Percentiles rank a stretch among this genome's conserved stretches.
phyloP scores from a whole-genome alignment of 2,888 invertebrate species.

The Eupeodes latifasciatus region DNA sequence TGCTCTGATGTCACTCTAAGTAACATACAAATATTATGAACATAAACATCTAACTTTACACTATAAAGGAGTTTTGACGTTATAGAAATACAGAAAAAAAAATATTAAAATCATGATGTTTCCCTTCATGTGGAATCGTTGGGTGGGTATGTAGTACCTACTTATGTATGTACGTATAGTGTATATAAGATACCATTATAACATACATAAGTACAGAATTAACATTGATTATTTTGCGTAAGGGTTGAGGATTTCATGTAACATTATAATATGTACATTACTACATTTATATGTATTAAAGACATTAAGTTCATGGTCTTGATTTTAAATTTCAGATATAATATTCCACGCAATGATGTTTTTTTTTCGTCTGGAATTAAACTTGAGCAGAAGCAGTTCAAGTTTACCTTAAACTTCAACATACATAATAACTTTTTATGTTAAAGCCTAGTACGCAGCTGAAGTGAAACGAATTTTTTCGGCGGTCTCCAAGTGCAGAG shows the following conservation, averaged over 20 bases:
- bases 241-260: conserved; percentile 1
- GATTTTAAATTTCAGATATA: conserved; percentile 3
- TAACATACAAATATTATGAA: background rate
- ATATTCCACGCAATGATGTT: background rate
- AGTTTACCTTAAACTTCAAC: background rate
- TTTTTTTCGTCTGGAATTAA: background rate
- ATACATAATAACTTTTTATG: too few relatives aligned
- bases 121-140: background rate
- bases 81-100: background rate
- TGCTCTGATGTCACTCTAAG: conserved; percentile 5
- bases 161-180: too few relatives aligned
- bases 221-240: background rate
- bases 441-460: too few relatives aligned
- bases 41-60: background rate
- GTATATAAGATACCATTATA: conserved; percentile 1
- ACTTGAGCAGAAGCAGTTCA: conserved; percentile 1
- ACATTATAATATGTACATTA: background rate
- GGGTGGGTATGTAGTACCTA: background rate
- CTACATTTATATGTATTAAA: background rate
- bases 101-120: conserved; percentile 3
- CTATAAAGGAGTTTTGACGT: conserved; percentile 2
- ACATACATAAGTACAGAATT: background rate
- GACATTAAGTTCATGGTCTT: conserved; percentile 32
- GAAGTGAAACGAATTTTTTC: too few relatives aligned
- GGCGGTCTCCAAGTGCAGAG: too few relatives aligned